Conservation (phyloP, 2,113 vertebrate genomes). For the Cichladusa arquata region DNA sequence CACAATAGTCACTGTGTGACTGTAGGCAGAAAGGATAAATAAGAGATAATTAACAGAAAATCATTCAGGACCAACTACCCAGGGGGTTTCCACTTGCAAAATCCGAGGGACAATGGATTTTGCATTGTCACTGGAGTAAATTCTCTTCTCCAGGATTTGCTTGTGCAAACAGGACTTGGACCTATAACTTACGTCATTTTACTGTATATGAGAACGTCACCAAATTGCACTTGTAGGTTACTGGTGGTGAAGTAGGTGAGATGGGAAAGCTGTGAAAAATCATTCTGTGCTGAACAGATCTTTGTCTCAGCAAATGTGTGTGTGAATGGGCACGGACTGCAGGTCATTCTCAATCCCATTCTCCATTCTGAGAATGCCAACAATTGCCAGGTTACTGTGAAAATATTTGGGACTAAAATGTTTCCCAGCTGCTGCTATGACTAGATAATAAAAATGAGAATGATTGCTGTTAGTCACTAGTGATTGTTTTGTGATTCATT, state of each 20-base stretch:
- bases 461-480: conserved; percentile 4
- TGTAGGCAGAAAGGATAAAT: neutral
- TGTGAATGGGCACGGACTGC: neutral
- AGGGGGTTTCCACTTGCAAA: neutral
- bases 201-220: neutral
- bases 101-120: neutral
- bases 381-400: neutral
- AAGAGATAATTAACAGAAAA: neutral
- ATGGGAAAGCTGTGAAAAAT: neutral
- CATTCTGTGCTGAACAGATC: neutral
- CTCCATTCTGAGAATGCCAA: neutral
- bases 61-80: neutral
- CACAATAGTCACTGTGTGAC: neutral
- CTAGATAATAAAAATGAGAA: conserved; percentile 11
- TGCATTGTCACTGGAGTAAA: neutral
- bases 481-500: conserved; percentile 36
- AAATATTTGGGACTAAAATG: neutral
- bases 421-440: neutral
- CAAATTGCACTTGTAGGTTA: neutral
- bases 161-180: conserved; percentile 26
- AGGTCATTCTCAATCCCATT: neutral
- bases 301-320: neutral
- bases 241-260: neutral
- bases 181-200: neutral
- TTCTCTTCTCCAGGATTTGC: neutral